phyloP scores from a whole-genome alignment of 2,888 invertebrate species.

The Lasioglossum morio region DNA sequence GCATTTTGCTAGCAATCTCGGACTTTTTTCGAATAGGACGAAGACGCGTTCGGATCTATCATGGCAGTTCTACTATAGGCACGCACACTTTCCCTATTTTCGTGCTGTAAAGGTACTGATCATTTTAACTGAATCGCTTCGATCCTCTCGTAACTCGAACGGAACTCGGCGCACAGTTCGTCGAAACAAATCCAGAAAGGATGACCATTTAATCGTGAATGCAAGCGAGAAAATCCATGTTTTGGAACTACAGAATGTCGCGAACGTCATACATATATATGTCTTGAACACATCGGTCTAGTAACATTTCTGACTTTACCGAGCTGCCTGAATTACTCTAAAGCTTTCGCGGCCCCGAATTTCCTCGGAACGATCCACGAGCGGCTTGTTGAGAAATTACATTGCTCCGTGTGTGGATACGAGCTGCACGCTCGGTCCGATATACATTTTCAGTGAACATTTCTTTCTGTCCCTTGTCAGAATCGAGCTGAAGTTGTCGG shows the following conservation, averaged over 20 bases:
- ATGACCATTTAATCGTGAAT: conserved; percentile 50
- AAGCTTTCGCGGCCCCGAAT: not conserved
- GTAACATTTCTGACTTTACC: conserved; percentile 57
- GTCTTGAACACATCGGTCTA: conserved; percentile 58
- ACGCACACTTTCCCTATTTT: conserved; percentile 74
- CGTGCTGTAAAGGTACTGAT: conserved; percentile 31
- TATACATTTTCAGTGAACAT: not conserved
- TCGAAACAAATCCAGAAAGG: not conserved
- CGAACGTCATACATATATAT: conserved; percentile 73
- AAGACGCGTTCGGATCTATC: conserved; percentile 83
- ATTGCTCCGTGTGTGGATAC: no score
- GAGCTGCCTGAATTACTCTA: conserved; percentile 8
- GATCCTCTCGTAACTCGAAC: conserved; percentile 13
- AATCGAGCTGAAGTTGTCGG: conserved; percentile 27
- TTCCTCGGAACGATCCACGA: conserved; percentile 4
- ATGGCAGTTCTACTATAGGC: conserved; percentile 81
- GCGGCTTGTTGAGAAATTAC: not conserved
- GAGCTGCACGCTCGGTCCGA: not conserved
- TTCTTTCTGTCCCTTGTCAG: conserved; percentile 9
- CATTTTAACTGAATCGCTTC: conserved; percentile 31
- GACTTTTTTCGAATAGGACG: conserved; percentile 75
- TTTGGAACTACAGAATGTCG: conserved; percentile 76
- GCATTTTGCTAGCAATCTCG: conserved; percentile 76
- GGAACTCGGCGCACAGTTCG: conserved; percentile 25
- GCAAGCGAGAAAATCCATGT: conserved; percentile 70